Evolutionary conservation across 1,140 invertebrate species (phyloP), one percentile per base, ranked within the genome.

Genomic region (Drosophila leontia): DNA sequence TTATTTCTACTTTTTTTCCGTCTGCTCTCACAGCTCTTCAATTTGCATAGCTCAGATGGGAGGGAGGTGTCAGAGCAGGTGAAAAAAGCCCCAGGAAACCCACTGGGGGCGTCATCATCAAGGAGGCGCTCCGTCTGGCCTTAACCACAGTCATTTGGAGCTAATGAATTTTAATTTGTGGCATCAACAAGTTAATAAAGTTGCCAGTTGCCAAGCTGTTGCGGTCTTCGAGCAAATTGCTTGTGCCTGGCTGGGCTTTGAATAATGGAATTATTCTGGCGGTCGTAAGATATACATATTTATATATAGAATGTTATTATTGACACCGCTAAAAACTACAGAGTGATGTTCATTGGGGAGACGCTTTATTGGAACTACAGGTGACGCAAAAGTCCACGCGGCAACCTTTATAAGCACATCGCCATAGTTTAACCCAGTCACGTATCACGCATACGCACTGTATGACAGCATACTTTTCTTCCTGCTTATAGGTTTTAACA

Each of bases 91-190:
- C 59, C 7, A 23, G n/a, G 37, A 17, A 32, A 8, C 29, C 60
- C 47, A 35, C 29, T 41, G 35, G 39, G 39, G 32, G 44, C 53
- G 19, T n/a, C 45, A 51, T 63, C 70, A 12, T 47, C 48, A 35
- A 15, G 62, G 29, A 50, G 65, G 44, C 29, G 44, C n/a, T 57
- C 51, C 37, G 62, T 57, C 63, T 79, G 75, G 59, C 62, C 60
- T 51, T 74, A 77, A 83, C 84, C 83, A 77, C 84, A 77, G 63
- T 70, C 70, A 83, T 86, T 88, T 80, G 42, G 44, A 45, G 78
- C 60, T 83, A 86, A 88, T 86, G 83, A 83, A 86, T 86, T 86
- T 86, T 80, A 86, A 88, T 86, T 88, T 83, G 80, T 67, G 77
- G 83, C 84, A 87, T 86, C 83, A 86, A 86, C 83, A 83, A 86